phyloP scores from a whole-genome alignment of 2,888 invertebrate genomes.

The Pachymerium ferrugineum region DNA sequence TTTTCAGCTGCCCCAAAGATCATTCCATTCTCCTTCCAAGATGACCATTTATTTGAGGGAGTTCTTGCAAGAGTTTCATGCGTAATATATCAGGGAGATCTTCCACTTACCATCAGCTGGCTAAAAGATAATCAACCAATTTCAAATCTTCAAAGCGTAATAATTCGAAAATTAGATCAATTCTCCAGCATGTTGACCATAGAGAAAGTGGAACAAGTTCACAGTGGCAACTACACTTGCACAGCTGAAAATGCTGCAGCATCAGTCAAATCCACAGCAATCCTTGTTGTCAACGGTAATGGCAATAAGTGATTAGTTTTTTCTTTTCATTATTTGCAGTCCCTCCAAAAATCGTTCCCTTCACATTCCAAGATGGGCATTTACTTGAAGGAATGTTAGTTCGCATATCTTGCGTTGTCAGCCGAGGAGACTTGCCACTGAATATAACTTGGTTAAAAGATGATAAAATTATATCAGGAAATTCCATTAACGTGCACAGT shows the following conservation, averaged over 20 bases:
- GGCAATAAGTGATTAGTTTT: background rate
- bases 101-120: slow-evolving; percentile 59
- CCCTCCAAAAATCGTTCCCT: slow-evolving; percentile 32
- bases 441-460: slow-evolving; percentile 30
- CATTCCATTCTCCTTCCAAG: slow-evolving; percentile 31
- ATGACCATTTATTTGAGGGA: slow-evolving; percentile 37
- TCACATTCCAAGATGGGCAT: slow-evolving; percentile 32
- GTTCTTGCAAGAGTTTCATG: slow-evolving; percentile 39
- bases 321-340: slow-evolving; percentile 15
- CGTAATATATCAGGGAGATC: slow-evolving; percentile 42
- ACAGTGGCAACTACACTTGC: slow-evolving; percentile 47
- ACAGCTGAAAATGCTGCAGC: slow-evolving; percentile 41
- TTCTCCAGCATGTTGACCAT: slow-evolving; percentile 55
- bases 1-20: slow-evolving; percentile 30
- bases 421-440: slow-evolving; percentile 32
- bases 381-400: slow-evolving; percentile 30
- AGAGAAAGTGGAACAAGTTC: slow-evolving; percentile 41
- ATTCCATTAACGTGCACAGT: slow-evolving; percentile 29
- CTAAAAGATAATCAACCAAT: slow-evolving; percentile 58
- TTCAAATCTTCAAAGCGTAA: slow-evolving; percentile 41
- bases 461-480: background rate
- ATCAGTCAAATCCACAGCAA: slow-evolving; percentile 35
- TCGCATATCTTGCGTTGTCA: slow-evolving; percentile 32
- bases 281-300: slow-evolving; percentile 37
- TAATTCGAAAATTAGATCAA: slow-evolving; percentile 35